Base-by-base conservation (phyloP, 2,888 invertebrate species). In the Venustoraphidia nigricollis region DNA sequence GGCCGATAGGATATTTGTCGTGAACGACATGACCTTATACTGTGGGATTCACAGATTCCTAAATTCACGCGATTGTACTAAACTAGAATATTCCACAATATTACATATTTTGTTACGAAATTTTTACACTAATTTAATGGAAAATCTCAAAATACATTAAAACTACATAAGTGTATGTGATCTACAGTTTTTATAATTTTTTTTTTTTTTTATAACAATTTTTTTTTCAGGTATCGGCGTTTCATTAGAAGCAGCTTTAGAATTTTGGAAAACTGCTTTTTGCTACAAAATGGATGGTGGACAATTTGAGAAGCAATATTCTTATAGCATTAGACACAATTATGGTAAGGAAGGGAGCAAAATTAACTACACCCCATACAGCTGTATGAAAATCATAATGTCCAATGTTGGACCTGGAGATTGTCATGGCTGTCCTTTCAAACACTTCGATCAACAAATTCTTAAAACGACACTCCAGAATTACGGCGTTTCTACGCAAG, bases 281-380 rank as follows among this genome's bases (percentile, higher is more conserved):
- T 83, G 85, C 0, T 90, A 90, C 66, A 76, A 76, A 53, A 81
- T 83, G 59, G 92, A 92, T 52, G 61, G 77, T 58, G 83, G 90
- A 63, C 79, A 88, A 72, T 99, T 97, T 73, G 88, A 94, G 48
- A 96, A 95, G 63, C 75, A 81, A 54, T 92, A 98, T 69, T 73
- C 85, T 2, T 99, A 99, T 65, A 80, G 78, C 61, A 81, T 99
- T 46, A 79, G 92, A 17, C 94, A 96, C 66, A 85, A 83, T 62
- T 99, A 90, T 70, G 98, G 98, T 27, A 90, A 93, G 69, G 95
- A 91, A 62, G 98, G 98, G 1, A 89, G 84, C 56, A 81, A 87
- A 63, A 79, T 79, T 3, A 86, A 88, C 62, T 96, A 92, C 62
- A 80, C 89, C 0, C 92, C 97, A 0, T 87, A 85, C 59, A 90